phyloP scores from a whole-genome alignment of 1,140 invertebrate species.

The Drosophila miranda region DNA sequence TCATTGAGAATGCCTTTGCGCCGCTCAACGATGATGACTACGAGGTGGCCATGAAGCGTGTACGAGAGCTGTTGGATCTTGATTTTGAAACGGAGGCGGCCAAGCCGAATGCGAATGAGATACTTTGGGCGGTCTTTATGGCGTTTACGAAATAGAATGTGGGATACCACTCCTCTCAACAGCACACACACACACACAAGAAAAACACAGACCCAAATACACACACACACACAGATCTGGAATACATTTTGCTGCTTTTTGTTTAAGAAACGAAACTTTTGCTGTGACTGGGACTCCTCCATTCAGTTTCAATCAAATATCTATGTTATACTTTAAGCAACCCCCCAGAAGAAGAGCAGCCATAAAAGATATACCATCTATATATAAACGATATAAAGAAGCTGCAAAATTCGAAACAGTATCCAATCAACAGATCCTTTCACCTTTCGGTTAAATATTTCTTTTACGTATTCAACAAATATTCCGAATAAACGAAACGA shows the following conservation, averaged over 20 bases:
- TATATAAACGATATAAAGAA: constrained; percentile 9
- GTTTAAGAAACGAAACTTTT: constrained; percentile 33
- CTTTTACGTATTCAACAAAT: constrained; percentile 34
- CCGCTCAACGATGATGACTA: constrained; percentile 99
- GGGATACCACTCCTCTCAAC: constrained; percentile 33
- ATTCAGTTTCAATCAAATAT: constrained; percentile 31
- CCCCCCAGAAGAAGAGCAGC: constrained; percentile 18
- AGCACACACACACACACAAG: constrained; percentile 34
- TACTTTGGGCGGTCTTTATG: constrained; percentile 99
- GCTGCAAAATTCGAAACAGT: constrained; percentile 20
- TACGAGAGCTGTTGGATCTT: constrained; percentile 96
- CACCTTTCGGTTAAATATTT: constrained; percentile 5
- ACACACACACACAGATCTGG: constrained; percentile 33
- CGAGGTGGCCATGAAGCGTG: constrained; percentile 98
- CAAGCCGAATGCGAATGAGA: constrained; percentile 93
- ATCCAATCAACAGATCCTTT: constrained; percentile 11
- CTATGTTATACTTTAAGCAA: constrained; percentile 36
- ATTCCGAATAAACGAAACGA: constrained; percentile 23
- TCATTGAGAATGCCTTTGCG: constrained; percentile 99
- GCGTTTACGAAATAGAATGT: constrained; percentile 95
- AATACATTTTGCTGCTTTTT: constrained; percentile 55
- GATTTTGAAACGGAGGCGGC: constrained; percentile 97
- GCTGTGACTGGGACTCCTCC: constrained; percentile 40
- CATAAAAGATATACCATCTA: constrained; percentile 32
- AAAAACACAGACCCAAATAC: constrained; percentile 15